Conservation (phyloP, 1,140 invertebrate genomes). For the Mya arenaria region DNA sequence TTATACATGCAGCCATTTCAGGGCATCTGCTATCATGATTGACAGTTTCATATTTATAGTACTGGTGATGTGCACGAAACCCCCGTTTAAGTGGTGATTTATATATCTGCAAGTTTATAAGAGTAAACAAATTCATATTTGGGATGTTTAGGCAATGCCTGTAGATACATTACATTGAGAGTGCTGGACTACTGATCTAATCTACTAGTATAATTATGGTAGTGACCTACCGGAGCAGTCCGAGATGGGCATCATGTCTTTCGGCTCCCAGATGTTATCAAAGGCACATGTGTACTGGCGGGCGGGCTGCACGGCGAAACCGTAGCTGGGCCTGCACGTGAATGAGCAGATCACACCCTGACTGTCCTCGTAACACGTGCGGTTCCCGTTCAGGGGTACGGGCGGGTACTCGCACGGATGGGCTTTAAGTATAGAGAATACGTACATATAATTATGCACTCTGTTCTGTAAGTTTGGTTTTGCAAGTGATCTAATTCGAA, state of each 20-base stretch:
- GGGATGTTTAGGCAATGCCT: background rate
- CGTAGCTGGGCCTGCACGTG: conserved; percentile 85
- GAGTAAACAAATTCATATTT: background rate
- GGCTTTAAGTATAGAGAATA: conserved; percentile 74
- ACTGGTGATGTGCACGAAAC: too few relatives aligned
- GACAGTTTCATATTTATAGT: too few relatives aligned
- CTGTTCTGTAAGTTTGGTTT: background rate
- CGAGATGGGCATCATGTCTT: conserved; percentile 81
- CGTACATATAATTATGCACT: background rate
- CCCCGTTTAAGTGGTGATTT: background rate
- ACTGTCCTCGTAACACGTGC: conserved; percentile 82
- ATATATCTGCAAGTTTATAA: too few relatives aligned
- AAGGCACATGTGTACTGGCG: conserved; percentile 83
- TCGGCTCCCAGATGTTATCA: conserved; percentile 81
- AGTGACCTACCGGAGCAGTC: conserved; percentile 84
- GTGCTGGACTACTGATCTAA: background rate
- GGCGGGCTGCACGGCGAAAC: conserved; percentile 82
- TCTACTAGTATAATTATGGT: background rate
- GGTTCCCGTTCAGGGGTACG: conserved; percentile 83
- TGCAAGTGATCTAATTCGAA: background rate
- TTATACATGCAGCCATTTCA: background rate
- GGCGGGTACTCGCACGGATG: conserved; percentile 84
- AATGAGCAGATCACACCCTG: conserved; percentile 83
- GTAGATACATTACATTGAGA: background rate
- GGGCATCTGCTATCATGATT: too few relatives aligned